Conservation (phyloP, 1,140 invertebrate species). For the Zaprionus davidi region DNA sequence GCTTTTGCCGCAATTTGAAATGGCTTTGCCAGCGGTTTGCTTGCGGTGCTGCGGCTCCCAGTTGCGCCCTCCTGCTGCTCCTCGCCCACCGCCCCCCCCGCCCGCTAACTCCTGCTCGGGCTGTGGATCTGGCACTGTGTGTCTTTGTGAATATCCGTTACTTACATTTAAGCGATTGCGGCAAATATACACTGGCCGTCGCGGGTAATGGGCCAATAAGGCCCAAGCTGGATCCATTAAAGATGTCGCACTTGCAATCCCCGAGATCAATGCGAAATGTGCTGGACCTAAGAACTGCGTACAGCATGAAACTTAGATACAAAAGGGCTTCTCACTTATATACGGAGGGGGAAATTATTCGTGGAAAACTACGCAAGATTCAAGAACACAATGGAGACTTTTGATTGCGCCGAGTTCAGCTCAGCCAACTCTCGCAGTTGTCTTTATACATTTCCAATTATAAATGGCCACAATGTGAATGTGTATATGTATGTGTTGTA, state of each 20-base stretch:
- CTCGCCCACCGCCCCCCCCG: background rate
- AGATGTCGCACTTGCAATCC: background rate
- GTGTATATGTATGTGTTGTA: background rate
- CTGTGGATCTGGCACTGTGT: conserved; percentile 2
- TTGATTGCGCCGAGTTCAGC: too few relatives aligned
- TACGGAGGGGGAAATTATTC: background rate
- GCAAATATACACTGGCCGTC: conserved; percentile 33
- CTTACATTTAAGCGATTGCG: conserved; percentile 53
- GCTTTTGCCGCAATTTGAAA: conserved; percentile 54
- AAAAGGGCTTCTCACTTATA: too few relatives aligned
- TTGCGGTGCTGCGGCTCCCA: conserved; percentile 26
- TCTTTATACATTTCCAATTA: background rate
- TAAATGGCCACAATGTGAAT: background rate
- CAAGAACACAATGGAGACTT: too few relatives aligned
- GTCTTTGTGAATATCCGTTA: conserved; percentile 23
- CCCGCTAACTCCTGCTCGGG: background rate
- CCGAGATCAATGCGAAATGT: background rate
- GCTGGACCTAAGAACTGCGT: too few relatives aligned
- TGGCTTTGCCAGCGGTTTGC: conserved; percentile 48
- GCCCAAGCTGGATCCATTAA: background rate
- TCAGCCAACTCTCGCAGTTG: too few relatives aligned
- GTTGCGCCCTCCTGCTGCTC: background rate
- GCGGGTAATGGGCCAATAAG: conserved; percentile 11
- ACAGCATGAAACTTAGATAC: background rate
- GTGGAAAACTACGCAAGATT: background rate